Percentiles rank a stretch among this genome's conserved stretches.
phyloP scores from a whole-genome alignment of 2,888 invertebrate species.

The Melangyna quadrimaculata region DNA sequence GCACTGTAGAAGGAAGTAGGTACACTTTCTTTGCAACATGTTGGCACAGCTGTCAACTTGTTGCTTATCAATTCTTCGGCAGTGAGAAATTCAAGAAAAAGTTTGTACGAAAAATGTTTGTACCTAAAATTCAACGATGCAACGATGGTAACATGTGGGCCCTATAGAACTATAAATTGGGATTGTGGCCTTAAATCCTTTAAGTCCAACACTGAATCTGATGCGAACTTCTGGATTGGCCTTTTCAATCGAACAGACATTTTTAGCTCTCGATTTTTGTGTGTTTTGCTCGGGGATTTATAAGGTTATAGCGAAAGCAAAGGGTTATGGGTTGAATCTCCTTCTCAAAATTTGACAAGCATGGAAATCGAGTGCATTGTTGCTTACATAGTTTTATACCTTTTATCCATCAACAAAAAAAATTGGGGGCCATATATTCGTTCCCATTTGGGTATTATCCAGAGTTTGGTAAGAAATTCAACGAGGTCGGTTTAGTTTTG shows the following conservation, averaged over 20 bases:
- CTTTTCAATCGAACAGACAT: constrained; percentile 31
- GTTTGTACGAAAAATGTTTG: no score
- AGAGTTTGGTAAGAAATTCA: neutral
- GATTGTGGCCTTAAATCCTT: neutral
- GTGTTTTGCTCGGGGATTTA: neutral
- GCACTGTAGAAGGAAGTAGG: no score
- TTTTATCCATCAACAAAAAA: constrained; percentile 36
- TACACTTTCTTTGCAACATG: no score
- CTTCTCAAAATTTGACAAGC: constrained; percentile 2
- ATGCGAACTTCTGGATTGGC: neutral
- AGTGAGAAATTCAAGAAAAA: no score
- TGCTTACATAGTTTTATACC: neutral
- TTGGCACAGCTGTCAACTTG: no score
- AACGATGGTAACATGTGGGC: no score
- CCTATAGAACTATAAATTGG: neutral
- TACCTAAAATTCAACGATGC: no score
- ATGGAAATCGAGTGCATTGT: constrained; percentile 42
- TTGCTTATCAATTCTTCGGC: no score
- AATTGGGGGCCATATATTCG: constrained; percentile 29
- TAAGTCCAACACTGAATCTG: neutral
- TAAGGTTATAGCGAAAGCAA: neutral
- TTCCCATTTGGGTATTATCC: constrained; percentile 28
- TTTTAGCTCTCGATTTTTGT: constrained; percentile 2
- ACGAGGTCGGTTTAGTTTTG: constrained; percentile 6
- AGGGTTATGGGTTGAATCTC: neutral